These are phyloP conservation scores for Zaprionus camerounensis DNA, from an alignment of 1,140 invertebrate species.

Conservation along the genomic window DNA sequence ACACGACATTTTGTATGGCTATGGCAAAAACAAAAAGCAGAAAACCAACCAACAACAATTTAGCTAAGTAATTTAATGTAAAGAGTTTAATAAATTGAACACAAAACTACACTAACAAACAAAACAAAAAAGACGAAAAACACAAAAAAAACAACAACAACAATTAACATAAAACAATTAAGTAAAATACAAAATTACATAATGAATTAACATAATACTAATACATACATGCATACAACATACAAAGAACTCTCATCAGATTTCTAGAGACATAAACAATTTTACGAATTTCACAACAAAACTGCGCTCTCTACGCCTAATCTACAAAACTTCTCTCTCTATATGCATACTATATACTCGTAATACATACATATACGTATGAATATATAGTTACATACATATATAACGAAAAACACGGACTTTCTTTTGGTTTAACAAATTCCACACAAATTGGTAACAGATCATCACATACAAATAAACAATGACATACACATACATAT, in stretches of 20 bases:
- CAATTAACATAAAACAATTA: conserved; percentile 12
- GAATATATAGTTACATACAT: conserved; percentile 36
- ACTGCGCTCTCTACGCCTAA: conserved; percentile 61
- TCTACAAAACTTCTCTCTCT: conserved; percentile 52
- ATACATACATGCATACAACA: conserved; percentile 19
- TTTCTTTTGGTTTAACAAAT: conserved; percentile 13
- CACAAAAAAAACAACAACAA: conserved; percentile 21
- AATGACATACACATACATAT: conserved; percentile 17
- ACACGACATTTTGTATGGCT: conserved; percentile 78
- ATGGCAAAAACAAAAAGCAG: conserved; percentile 33
- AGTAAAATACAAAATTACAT: conserved; percentile 13
- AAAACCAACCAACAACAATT: conserved; percentile 50
- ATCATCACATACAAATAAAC: conserved; percentile 6
- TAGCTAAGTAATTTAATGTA: conserved; percentile 75
- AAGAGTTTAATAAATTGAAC: conserved; percentile 76
- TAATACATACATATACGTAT: conserved; percentile 6
- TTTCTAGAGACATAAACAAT: conserved; percentile 45
- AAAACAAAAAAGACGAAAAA: conserved; percentile 20
- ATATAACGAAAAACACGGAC: conserved; percentile 6
- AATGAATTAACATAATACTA: conserved; percentile 30
- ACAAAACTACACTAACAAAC: conserved; percentile 42
- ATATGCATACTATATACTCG: conserved; percentile 41
- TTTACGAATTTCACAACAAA: conserved; percentile 67
- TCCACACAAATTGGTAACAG: conserved; percentile 15
- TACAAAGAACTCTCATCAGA: conserved; percentile 51